Evolutionary conservation across 53 echinoderm and acorn worm genomes (phyloP).

Genomic region (Echinarachnius parma): DNA sequence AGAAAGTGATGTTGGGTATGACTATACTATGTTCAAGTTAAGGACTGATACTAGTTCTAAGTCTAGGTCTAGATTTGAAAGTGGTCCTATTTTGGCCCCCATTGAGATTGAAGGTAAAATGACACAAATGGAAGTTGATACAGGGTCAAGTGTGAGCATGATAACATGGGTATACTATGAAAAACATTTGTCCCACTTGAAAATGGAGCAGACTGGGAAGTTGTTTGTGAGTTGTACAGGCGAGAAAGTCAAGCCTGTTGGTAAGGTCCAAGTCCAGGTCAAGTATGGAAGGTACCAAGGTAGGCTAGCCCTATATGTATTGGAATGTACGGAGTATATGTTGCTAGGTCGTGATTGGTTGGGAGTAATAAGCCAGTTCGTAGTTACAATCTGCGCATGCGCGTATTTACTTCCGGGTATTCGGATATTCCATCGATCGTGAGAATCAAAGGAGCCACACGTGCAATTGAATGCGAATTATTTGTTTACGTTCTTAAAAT

Average conservation of each 20-base stretch:
- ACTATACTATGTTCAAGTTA: slow-evolving; percentile 6
- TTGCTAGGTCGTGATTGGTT: slow-evolving; percentile 16
- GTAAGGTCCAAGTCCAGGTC: slow-evolving; percentile 8
- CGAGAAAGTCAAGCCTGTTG: slow-evolving; percentile 1
- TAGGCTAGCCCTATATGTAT: slow-evolving; percentile 1
- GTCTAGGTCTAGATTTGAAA: background rate
- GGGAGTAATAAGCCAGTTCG: slow-evolving; percentile 4
- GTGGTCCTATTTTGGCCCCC: background rate
- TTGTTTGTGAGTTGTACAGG: slow-evolving; percentile 7
- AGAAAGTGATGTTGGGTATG: slow-evolving; percentile 16
- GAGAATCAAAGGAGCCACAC: no score
- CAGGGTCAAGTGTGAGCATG: slow-evolving; percentile 15
- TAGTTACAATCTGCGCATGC: no score
- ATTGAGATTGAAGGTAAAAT: slow-evolving; percentile 15
- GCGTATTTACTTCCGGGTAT: no score
- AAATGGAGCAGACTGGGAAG: background rate
- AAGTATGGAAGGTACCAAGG: slow-evolving; percentile 1
- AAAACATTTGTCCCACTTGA: slow-evolving; percentile 18
- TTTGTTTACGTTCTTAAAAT: no score
- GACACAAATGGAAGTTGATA: slow-evolving; percentile 16
- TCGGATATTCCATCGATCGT: no score
- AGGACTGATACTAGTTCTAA: background rate
- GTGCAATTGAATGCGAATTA: no score
- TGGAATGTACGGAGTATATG: slow-evolving; percentile 19
- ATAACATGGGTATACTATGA: slow-evolving; percentile 13